phyloP scores from a whole-genome alignment of 2,113 vertebrate genomes.

The Zootoca vivipara region DNA sequence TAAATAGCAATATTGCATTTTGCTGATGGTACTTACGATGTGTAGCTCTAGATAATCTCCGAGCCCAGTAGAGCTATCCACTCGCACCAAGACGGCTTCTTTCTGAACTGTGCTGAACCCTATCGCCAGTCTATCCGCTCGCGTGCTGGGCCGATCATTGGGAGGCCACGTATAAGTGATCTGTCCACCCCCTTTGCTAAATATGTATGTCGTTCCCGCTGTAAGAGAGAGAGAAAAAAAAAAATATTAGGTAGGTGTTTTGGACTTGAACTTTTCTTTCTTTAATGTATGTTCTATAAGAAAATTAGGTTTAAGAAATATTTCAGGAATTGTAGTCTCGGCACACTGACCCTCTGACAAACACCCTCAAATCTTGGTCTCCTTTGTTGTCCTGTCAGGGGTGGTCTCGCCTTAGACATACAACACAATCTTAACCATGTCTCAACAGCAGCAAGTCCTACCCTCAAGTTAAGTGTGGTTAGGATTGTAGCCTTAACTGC shows the following conservation, averaged over 20 bases:
- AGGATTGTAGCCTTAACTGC: too few species aligned
- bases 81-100: slow-evolving; percentile 93
- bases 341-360: neutral
- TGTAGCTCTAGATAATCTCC: slow-evolving; percentile 99
- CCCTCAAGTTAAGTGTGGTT: neutral
- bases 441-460: neutral
- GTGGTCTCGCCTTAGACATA: neutral
- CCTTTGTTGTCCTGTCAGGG: neutral
- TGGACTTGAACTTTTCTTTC: neutral
- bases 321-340: neutral
- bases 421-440: neutral
- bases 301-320: neutral
- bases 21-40: slow-evolving; percentile 88
- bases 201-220: slow-evolving; percentile 99
- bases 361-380: neutral
- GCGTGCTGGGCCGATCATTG: slow-evolving; percentile 96
- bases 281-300: neutral
- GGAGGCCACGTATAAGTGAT: slow-evolving; percentile 99
- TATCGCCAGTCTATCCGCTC: slow-evolving; percentile 96
- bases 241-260: slow-evolving; percentile 50
- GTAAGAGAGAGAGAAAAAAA: slow-evolving; percentile 64
- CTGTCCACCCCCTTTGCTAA: slow-evolving; percentile 96
- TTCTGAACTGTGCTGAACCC: slow-evolving; percentile 98
- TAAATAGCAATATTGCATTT: neutral
- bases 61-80: slow-evolving; percentile 96